Conservation (phyloP, 2,797 vertebrate species). For the Pyrocephalus nanus region DNA sequence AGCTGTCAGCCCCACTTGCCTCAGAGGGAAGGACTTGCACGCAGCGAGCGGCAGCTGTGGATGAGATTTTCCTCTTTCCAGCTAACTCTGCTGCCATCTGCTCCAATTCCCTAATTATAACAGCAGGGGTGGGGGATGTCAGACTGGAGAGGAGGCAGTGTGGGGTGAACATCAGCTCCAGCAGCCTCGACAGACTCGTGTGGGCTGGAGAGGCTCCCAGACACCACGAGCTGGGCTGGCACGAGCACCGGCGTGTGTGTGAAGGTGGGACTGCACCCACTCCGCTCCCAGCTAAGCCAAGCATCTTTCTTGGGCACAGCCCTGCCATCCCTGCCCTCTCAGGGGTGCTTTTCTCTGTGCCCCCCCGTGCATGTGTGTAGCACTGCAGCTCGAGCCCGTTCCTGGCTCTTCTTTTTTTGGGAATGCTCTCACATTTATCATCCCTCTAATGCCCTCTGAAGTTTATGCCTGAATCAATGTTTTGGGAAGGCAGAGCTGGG, state of each 20-base stretch:
- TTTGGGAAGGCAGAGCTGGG: neutral
- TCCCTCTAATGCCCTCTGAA: neutral
- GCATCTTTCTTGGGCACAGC: neutral
- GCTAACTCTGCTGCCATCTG: conserved; percentile 13
- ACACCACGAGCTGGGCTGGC: neutral
- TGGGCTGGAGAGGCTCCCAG: neutral
- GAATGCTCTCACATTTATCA: neutral
- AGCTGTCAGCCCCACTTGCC: neutral
- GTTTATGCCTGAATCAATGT: neutral
- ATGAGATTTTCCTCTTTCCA: neutral
- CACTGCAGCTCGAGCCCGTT: neutral
- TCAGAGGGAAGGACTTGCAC: neutral
- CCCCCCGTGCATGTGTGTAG: rapidly evolving
- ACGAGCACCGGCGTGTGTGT: rapidly evolving
- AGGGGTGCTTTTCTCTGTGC: neutral
- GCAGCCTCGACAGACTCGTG: neutral
- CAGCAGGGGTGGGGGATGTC: neutral
- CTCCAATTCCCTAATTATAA: neutral
- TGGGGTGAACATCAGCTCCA: neutral
- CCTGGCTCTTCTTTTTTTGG: neutral
- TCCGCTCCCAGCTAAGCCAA: neutral
- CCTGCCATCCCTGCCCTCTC: neutral
- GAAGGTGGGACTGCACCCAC: neutral
- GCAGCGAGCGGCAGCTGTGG: neutral
- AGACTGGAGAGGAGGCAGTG: neutral